These are phyloP conservation scores for Argyrosomus regius DNA, from an alignment of 2,797 vertebrate genomes.

Conservation along the genomic window DNA sequence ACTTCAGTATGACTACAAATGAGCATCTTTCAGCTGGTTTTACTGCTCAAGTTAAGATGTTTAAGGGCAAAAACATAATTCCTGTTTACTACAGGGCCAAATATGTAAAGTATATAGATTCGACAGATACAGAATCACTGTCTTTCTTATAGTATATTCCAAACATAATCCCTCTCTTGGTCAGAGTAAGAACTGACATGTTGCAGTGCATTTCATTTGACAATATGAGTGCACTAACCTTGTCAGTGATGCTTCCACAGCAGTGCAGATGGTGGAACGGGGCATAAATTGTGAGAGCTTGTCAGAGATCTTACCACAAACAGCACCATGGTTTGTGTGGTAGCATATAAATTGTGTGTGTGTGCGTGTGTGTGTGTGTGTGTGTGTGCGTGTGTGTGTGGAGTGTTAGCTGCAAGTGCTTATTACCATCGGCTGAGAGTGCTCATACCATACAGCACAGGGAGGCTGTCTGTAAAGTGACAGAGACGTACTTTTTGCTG, in stretches of 20 bases:
- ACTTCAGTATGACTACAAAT: neutral
- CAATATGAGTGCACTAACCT: constrained; percentile 50
- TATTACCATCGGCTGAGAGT: constrained; percentile 31
- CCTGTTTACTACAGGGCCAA: neutral
- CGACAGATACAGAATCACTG: constrained; percentile 10
- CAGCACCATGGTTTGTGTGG: constrained; percentile 28
- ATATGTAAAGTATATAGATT: constrained; percentile 14
- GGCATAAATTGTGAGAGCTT: constrained; percentile 56
- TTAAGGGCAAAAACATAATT: neutral
- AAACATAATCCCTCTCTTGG: constrained; percentile 42
- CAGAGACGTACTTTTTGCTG: constrained; percentile 1
- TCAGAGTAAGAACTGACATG: constrained; percentile 49
- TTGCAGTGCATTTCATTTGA: constrained; percentile 58
- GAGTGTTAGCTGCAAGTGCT: constrained; percentile 27
- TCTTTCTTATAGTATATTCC: constrained; percentile 7
- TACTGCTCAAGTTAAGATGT: neutral
- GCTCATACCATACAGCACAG: constrained; percentile 12
- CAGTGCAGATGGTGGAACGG: constrained; percentile 57
- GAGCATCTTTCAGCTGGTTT: constrained; percentile 16
- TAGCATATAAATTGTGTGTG: constrained; percentile 41
- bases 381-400: neutral
- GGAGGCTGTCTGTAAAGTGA: constrained; percentile 17
- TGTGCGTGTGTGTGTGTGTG: constrained; percentile 2
- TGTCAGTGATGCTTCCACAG: constrained; percentile 56
- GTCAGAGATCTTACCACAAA: constrained; percentile 62